phyloP scores from a whole-genome alignment of 2,113 vertebrate species.

The Lepisosteus oculatus region DNA sequence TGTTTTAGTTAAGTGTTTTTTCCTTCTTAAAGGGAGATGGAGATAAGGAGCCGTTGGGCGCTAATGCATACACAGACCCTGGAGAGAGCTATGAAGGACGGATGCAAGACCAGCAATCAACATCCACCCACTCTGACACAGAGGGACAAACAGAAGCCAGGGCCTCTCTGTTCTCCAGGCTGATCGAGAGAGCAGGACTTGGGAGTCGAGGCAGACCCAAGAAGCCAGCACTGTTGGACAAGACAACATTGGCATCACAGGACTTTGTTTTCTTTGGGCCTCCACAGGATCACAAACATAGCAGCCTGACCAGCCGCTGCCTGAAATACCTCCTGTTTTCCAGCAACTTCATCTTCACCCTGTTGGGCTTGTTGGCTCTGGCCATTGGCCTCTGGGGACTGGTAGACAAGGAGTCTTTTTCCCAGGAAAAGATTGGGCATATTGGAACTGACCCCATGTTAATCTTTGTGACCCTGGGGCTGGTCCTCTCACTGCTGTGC shows the following conservation, averaged over 20 bases:
- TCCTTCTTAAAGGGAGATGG: no score
- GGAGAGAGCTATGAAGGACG: not conserved
- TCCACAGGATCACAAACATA: slow-evolving; percentile 18
- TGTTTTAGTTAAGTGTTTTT: no score
- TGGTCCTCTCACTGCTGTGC: slow-evolving; percentile 62
- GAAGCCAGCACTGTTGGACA: not conserved
- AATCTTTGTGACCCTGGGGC: slow-evolving; percentile 58
- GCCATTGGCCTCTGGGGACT: slow-evolving; percentile 82
- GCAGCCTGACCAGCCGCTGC: slow-evolving; percentile 51
- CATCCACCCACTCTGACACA: slow-evolving; percentile 17
- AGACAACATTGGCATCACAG: not conserved
- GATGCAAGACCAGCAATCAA: not conserved
- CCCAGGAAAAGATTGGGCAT: slow-evolving; percentile 48
- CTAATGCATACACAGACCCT: not conserved
- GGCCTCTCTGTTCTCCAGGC: not conserved
- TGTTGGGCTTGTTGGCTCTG: slow-evolving; percentile 69
- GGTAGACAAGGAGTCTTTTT: slow-evolving; percentile 68
- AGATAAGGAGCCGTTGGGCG: no score
- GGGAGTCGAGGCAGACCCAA: not conserved
- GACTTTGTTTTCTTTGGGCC: not conserved
- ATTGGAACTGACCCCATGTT: slow-evolving; percentile 82
- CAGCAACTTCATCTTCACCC: slow-evolving; percentile 76
- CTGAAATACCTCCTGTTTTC: slow-evolving; percentile 70
- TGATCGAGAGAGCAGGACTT: slow-evolving; percentile 13
- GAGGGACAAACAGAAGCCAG: slow-evolving; percentile 14